Evolutionary conservation across 2,113 vertebrate genomes (phyloP).

Genomic region (Brachionichthys hirsutus): DNA sequence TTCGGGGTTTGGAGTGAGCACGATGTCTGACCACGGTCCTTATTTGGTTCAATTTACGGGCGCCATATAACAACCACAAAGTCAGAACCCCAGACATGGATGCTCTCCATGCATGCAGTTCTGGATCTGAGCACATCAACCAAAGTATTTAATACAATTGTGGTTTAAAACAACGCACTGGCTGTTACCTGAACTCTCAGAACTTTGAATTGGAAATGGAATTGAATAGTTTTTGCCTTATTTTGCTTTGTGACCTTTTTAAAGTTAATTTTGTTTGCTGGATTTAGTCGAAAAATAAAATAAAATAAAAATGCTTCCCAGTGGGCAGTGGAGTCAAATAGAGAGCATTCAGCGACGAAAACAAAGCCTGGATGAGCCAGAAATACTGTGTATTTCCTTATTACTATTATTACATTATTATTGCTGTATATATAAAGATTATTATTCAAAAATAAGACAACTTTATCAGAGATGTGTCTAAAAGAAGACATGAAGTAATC

Average conservation of each 20-base stretch:
- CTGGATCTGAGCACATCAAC: slow-evolving; percentile 46
- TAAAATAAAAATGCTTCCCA: no score
- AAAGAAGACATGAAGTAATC: no score
- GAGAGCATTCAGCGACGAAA: no score
- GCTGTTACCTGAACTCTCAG: slow-evolving; percentile 37
- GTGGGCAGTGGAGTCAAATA: no score
- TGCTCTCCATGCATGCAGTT: slow-evolving; percentile 5
- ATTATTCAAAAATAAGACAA: no score
- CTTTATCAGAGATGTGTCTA: no score
- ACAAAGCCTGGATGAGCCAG: no score
- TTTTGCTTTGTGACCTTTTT: slow-evolving; percentile 8
- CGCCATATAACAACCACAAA: slow-evolving; percentile 55
- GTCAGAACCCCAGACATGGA: slow-evolving; percentile 51
- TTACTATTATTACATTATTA: no score
- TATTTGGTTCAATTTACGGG: slow-evolving; percentile 69
- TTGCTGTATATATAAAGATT: no score
- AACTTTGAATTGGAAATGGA: slow-evolving; percentile 11
- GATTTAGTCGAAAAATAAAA: no score
- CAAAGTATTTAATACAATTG: slow-evolving; percentile 36
- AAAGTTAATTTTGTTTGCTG: neutral
- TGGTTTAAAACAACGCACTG: slow-evolving; percentile 24
- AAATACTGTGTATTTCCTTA: no score
- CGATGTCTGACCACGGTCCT: slow-evolving; percentile 40
- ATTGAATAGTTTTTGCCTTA: slow-evolving; percentile 13
- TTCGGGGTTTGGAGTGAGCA: slow-evolving; percentile 29